These are phyloP conservation scores for Allacma fusca DNA, from an alignment of 2,888 invertebrate genomes.

Conservation along the genomic window DNA sequence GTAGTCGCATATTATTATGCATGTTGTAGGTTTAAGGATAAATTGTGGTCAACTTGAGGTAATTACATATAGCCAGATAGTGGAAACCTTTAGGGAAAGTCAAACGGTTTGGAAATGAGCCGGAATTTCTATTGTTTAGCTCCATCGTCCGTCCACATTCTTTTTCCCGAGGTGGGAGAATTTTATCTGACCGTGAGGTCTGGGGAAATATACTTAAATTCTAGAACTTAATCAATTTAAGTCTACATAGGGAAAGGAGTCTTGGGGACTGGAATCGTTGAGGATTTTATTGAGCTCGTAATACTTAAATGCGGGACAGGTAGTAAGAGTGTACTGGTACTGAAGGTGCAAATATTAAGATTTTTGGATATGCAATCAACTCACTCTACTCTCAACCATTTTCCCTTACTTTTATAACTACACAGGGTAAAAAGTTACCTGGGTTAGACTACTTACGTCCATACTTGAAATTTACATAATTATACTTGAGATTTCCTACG, in stretches of 20 bases:
- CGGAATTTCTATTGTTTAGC: neutral
- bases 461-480: neutral
- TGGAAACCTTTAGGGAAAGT: neutral
- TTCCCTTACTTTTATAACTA: neutral
- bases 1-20: too few species aligned
- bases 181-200: conserved; percentile 39
- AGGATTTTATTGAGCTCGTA: conserved; percentile 9
- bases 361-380: neutral
- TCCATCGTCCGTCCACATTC: too few species aligned
- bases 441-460: too few species aligned
- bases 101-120: neutral
- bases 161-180: conserved; percentile 26
- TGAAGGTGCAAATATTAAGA: neutral
- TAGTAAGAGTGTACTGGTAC: neutral
- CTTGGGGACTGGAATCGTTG: neutral
- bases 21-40: too few species aligned
- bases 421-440: too few species aligned
- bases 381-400: neutral
- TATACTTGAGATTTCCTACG: neutral
- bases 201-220: conserved; percentile 23
- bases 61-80: too few species aligned
- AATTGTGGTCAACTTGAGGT: too few species aligned
- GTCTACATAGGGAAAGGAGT: neutral
- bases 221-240: conserved; percentile 38
- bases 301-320: neutral